These are phyloP conservation scores for Turritopsis dohrnii DNA, from an alignment of 30 jellyfish, hydroid and myxozoan species.

Conservation along the genomic window DNA sequence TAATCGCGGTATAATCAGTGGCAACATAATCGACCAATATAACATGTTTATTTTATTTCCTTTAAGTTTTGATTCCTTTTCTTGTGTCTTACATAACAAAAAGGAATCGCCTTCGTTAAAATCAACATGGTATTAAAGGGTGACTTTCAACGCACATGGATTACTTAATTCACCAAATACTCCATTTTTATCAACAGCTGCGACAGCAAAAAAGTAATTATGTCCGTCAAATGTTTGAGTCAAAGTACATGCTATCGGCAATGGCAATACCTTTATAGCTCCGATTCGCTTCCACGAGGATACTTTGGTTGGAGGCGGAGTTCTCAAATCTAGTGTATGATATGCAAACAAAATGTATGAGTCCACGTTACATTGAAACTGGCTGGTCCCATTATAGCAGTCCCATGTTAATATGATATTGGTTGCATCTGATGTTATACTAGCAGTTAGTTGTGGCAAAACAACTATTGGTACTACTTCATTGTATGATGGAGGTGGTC, in stretches of 20 bases:
- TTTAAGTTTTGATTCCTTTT: too few species aligned
- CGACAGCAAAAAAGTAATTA: conserved; percentile 16
- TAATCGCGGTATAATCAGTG: too few species aligned
- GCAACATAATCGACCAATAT: too few species aligned
- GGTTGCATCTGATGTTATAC: conserved; percentile 1
- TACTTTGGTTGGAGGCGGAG: conserved; percentile 14
- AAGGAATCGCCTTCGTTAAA: not conserved
- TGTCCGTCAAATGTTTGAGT: conserved; percentile 24
- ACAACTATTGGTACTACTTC: not conserved
- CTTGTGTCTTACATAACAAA: not conserved
- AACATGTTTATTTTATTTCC: not conserved
- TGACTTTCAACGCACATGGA: not conserved
- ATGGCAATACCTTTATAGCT: not conserved
- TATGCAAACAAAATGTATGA: not conserved
- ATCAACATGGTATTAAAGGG: not conserved
- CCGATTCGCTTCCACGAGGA: conserved; percentile 15
- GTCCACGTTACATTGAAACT: conserved; percentile 8
- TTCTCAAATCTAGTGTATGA: not conserved
- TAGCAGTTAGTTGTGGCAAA: not conserved
- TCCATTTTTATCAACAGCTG: conserved; percentile 1
- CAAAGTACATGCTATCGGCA: conserved; percentile 20
- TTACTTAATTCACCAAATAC: conserved; percentile 11
- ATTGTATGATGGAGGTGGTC: conserved; percentile 1
- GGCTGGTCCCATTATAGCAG: not conserved
- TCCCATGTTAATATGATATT: conserved; percentile 3